phyloP scores from a whole-genome alignment of 2,888 invertebrate genomes.

The Beris chalybata region DNA sequence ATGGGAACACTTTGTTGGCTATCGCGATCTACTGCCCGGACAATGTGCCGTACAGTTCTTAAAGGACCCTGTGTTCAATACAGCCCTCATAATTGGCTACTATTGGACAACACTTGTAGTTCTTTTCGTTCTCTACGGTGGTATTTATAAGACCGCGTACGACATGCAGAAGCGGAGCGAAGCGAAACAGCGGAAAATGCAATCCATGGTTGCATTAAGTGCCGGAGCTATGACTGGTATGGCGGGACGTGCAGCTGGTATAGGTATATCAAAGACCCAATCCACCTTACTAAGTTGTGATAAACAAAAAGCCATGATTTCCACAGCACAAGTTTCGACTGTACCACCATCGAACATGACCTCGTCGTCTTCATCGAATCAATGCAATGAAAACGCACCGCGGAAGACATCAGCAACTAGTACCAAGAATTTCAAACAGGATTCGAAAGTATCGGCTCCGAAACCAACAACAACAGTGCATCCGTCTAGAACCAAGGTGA shows the following conservation, averaged over 20 bases:
- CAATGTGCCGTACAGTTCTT: slow-evolving; percentile 97
- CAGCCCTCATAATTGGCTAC: slow-evolving; percentile 93
- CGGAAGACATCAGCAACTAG: slow-evolving; percentile 41
- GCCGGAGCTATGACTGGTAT: slow-evolving; percentile 90
- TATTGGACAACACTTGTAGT: slow-evolving; percentile 98
- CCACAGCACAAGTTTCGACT: slow-evolving; percentile 42
- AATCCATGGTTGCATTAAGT: slow-evolving; percentile 88
- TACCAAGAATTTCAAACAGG: slow-evolving; percentile 48
- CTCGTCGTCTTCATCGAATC: slow-evolving; percentile 46
- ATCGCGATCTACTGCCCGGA: slow-evolving; percentile 80
- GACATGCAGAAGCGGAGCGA: slow-evolving; percentile 97
- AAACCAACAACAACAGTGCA: slow-evolving; percentile 60
- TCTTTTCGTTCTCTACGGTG: slow-evolving; percentile 92
- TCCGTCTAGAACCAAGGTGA: slow-evolving; percentile 56
- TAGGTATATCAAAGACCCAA: slow-evolving; percentile 78
- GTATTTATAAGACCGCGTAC: slow-evolving; percentile 96
- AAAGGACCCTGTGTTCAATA: slow-evolving; percentile 96
- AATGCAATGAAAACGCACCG: slow-evolving; percentile 41
- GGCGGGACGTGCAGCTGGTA: slow-evolving; percentile 85
- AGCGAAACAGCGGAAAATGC: slow-evolving; percentile 94
- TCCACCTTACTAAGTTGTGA: slow-evolving; percentile 71
- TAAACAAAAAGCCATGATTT: slow-evolving; percentile 62
- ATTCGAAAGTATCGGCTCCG: slow-evolving; percentile 59
- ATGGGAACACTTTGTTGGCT: slow-evolving; percentile 97
- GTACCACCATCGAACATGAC: slow-evolving; percentile 43